Evolutionary conservation across 92 coral and sea anemone species (phyloP).

Genomic region (Siderastrea radians): DNA sequence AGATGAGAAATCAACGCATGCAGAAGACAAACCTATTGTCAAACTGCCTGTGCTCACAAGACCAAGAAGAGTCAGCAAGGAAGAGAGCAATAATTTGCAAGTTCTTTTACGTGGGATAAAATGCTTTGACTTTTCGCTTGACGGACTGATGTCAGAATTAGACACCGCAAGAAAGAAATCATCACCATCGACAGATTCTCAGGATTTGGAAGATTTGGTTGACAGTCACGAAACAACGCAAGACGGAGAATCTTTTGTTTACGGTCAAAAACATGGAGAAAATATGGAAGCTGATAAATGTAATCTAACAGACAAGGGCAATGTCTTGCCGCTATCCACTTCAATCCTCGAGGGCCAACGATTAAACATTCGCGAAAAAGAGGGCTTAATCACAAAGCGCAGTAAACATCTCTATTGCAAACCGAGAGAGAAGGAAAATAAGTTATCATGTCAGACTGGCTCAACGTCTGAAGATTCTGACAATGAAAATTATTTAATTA

Average conservation of each 20-base stretch:
- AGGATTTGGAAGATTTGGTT: too few species aligned
- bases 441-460: neutral
- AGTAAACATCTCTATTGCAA: neutral
- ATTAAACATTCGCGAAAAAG: conserved; percentile 18
- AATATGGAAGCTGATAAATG: neutral
- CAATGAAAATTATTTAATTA: neutral
- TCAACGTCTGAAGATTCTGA: conserved; percentile 1
- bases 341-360: conserved; percentile 34
- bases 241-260: neutral
- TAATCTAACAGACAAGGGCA: neutral
- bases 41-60: conserved; percentile 14
- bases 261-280: neutral
- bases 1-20: neutral
- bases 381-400: neutral
- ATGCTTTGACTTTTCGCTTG: neutral
- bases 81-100: neutral
- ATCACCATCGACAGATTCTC: neutral
- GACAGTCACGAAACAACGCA: neutral
- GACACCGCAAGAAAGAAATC: neutral
- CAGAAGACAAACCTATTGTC: neutral
- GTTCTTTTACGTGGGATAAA: neutral
- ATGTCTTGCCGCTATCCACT: conserved; percentile 1
- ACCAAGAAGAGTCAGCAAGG: neutral
- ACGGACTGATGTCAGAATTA: neutral
- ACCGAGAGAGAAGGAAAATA: neutral